These are phyloP conservation scores for Tupaia tana DNA, from an alignment of 2,113 vertebrate species.

Conservation along the genomic window DNA sequence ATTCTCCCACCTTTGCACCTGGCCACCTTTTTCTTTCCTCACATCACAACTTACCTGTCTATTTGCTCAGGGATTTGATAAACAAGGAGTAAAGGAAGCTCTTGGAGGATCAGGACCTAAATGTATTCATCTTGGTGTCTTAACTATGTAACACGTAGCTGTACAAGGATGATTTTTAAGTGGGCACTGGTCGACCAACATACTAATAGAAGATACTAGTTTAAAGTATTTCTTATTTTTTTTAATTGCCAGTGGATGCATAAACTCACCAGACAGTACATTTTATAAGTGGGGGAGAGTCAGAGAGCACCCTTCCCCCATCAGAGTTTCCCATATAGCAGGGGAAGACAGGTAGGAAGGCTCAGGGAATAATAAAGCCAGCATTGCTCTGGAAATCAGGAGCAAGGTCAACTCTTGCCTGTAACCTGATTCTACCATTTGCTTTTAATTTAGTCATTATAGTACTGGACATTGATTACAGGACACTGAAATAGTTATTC, in stretches of 20 bases:
- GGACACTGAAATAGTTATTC: conserved; percentile 42
- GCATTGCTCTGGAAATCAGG: conserved; percentile 27
- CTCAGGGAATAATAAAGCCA: neutral
- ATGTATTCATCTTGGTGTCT: neutral
- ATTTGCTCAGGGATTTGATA: neutral
- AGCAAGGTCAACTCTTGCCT: neutral
- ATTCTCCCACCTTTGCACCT: neutral
- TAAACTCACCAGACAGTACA: no score
- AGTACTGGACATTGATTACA: conserved; percentile 4
- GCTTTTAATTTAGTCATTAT: conserved; percentile 23
- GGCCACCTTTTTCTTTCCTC: neutral
- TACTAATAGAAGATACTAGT: neutral
- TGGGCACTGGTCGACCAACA: neutral
- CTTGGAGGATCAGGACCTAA: neutral
- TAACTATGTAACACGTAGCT: neutral
- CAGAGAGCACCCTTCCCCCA: neutral
- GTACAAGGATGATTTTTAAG: neutral
- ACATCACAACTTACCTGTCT: neutral
- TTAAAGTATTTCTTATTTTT: neutral
- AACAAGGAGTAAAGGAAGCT: neutral
- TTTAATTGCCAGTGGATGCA: no score
- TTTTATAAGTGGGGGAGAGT: no score
- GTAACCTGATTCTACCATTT: conserved; percentile 51
- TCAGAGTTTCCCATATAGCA: neutral
- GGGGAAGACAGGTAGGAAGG: neutral